Evolutionary conservation across 2,888 invertebrate genomes (phyloP).

Genomic region (Agrilus cyanescens): DNA sequence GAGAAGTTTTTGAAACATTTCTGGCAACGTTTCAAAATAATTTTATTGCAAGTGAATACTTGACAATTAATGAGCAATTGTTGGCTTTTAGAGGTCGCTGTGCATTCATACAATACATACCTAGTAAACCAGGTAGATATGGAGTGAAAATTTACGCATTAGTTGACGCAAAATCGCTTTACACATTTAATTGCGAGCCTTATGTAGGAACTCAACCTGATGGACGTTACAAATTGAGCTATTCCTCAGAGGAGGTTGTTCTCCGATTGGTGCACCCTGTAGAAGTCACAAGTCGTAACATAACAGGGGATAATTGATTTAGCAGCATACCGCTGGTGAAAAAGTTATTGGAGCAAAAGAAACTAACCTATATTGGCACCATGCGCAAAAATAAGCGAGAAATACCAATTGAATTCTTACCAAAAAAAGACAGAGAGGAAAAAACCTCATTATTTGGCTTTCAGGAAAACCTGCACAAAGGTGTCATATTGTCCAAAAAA

Average conservation of each 20-base stretch:
- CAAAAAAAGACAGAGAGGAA: not conserved
- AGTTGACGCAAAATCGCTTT: conserved; percentile 15
- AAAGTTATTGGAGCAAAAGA: conserved; percentile 7
- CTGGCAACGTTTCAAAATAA: conserved; percentile 18
- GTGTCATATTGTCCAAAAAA: conserved; percentile 12
- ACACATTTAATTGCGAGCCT: conserved; percentile 18
- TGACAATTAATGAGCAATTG: conserved; percentile 22
- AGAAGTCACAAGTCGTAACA: conserved; percentile 17
- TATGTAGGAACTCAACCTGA: conserved; percentile 20
- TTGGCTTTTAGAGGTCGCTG: conserved; percentile 14
- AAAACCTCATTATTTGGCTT: conserved; percentile 4
- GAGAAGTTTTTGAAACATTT: conserved; percentile 19
- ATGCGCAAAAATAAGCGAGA: conserved; percentile 11
- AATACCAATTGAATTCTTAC: conserved; percentile 6
- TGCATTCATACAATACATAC: conserved; percentile 21
- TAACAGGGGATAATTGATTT: conserved; percentile 23
- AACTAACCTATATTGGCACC: conserved; percentile 11
- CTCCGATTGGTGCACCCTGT: conserved; percentile 12
- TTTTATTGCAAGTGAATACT: conserved; percentile 14
- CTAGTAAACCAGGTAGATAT: conserved; percentile 22
- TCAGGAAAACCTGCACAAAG: conserved; percentile 3
- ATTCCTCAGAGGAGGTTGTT: conserved; percentile 13
- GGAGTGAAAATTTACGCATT: no score
- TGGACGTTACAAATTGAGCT: conserved; percentile 13
- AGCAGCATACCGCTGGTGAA: conserved; percentile 10